Base-by-base conservation (phyloP, 1,140 invertebrate genomes). In the Calephelis nemesis region DNA sequence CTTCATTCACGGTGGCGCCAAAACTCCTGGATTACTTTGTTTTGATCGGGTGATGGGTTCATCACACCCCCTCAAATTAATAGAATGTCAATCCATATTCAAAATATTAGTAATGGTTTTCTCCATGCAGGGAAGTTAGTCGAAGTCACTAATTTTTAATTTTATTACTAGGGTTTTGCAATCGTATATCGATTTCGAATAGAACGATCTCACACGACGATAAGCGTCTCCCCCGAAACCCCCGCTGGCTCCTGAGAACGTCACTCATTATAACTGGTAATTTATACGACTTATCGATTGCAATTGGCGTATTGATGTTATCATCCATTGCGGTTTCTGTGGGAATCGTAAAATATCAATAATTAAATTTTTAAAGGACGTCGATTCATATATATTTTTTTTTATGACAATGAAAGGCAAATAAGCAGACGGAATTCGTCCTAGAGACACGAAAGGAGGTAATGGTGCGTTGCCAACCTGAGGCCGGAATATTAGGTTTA, bases 171-270 rank as follows among this genome's bases (percentile, higher is more conserved):
- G 15, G 15, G 19, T 54, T 19, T 52, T 63, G 50, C 47, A n/a
- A 73, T 76, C 67, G 63, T 68, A 73, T 67, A 75, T 78, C 74
- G 75, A 75, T 74, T 71, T 73, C 73, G 78, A 81, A 74, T 78
- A 66, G 65, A 13, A 49, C 81, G 88, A 90, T 90, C 85, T 90
- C 87, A 87, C 87, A 90, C 81, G 82, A 65, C 80, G 87, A 90
- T 90, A 88, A 13, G 62, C 63, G 49, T 74, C 75, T 71, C 85
- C 82, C 81, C 79, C 76, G 77, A 78, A 63, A 49, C 74, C 76
- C 83, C 85, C 73, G 81, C 75, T 77, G 79, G 65, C 77, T 83
- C 78, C 81, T 87, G 87, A 87, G 85, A 90, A 88, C 84, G 76
- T 77, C 76, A 82, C 81, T 90, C 79, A 42, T 42, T 42, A 82